Evolutionary conservation across 2,113 vertebrate species (phyloP).

Genomic region (Hirundichthys speculiger): DNA sequence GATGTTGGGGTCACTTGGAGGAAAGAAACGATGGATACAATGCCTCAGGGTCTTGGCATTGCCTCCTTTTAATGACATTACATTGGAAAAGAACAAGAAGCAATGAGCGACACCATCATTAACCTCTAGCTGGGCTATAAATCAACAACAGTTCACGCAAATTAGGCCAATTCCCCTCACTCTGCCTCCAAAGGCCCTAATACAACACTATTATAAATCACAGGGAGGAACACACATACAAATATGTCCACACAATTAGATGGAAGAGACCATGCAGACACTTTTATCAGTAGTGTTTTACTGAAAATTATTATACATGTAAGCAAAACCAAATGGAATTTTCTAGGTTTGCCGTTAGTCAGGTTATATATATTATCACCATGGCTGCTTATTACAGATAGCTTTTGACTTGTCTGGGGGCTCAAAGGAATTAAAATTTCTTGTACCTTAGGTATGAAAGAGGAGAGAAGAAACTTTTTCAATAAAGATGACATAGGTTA

Average conservation of each 20-base stretch:
- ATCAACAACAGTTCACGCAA: conserved; percentile 85
- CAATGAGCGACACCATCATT: conserved; percentile 85
- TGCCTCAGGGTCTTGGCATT: conserved; percentile 64
- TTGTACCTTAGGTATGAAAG: neutral
- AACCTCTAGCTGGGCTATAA: conserved; percentile 89
- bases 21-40: conserved; percentile 55
- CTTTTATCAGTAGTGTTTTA: conserved; percentile 59
- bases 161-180: conserved; percentile 81
- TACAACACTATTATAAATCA: conserved; percentile 67
- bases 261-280: conserved; percentile 32
- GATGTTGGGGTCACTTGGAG: conserved; percentile 57
- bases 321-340: conserved; percentile 5
- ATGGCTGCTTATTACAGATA: conserved; percentile 49
- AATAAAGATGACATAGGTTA: conserved; percentile 54
- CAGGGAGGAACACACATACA: neutral
- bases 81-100: conserved; percentile 85
- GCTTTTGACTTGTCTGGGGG: conserved; percentile 28
- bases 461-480: conserved; percentile 23
- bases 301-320: conserved; percentile 51
- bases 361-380: conserved; percentile 47
- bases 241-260: conserved; percentile 17
- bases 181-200: conserved; percentile 66
- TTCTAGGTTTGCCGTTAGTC: too few species aligned
- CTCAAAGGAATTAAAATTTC: conserved; percentile 31
- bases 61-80: conserved; percentile 83